Conservation (phyloP, 1,140 invertebrate species). For the Reticulitermes speratus region DNA sequence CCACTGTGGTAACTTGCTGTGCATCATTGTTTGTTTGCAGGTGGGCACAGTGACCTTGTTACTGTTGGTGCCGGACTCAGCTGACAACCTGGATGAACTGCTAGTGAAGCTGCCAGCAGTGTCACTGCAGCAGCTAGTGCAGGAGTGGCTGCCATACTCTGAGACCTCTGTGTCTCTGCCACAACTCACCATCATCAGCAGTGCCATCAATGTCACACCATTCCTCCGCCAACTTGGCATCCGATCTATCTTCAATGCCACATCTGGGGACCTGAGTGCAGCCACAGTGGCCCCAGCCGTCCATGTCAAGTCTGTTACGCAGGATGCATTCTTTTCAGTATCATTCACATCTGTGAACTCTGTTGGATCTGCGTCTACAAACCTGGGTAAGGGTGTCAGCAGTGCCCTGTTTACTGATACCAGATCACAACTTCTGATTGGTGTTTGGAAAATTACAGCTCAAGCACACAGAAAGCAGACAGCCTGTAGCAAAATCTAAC, state of each 20-base stretch:
- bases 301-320: conserved; percentile 39
- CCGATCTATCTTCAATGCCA: conserved; percentile 35
- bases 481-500: too few species aligned
- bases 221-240: conserved; percentile 40
- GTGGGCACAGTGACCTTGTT: conserved; percentile 39
- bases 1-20: too few species aligned
- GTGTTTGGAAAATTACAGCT: too few species aligned
- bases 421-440: too few species aligned
- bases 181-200: conserved; percentile 41
- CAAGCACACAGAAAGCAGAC: too few species aligned
- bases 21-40: conserved; percentile 36
- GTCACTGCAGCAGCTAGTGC: conserved; percentile 36
- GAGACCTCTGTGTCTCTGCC: conserved; percentile 42
- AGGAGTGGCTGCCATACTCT: conserved; percentile 33
- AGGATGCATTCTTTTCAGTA: conserved; percentile 43
- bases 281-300: background rate
- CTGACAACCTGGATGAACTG: conserved; percentile 37
- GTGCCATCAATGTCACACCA: conserved; percentile 39
- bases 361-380: conserved; percentile 38
- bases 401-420: background rate
- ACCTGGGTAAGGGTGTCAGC: conserved; percentile 35
- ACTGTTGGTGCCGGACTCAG: conserved; percentile 41
- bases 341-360: conserved; percentile 44
- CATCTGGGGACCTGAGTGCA: conserved; percentile 7
- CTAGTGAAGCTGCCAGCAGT: conserved; percentile 39